These are phyloP conservation scores for Exocentrus adspersus DNA, from an alignment of 2,888 invertebrate species.

Conservation along the genomic window DNA sequence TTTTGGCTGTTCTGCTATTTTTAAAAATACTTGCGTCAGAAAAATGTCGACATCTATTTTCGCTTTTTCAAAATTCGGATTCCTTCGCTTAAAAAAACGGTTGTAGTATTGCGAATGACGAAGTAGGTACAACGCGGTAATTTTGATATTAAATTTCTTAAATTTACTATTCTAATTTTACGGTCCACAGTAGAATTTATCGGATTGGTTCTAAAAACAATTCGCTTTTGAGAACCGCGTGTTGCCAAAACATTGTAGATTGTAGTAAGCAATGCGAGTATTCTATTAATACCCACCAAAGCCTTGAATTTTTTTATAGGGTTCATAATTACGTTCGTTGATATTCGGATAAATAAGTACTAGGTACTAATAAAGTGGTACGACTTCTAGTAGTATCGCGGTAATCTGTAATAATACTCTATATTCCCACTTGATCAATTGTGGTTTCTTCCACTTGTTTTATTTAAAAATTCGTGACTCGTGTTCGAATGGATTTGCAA, in stretches of 20 bases:
- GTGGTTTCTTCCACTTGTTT: too few relatives aligned
- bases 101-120: too few relatives aligned
- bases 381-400: too few relatives aligned
- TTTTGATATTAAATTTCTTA: not conserved
- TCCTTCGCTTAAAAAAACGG: too few relatives aligned
- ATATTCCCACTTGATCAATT: too few relatives aligned
- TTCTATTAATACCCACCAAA: not conserved
- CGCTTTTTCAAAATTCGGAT: too few relatives aligned
- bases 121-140: too few relatives aligned
- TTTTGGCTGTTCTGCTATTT: not conserved
- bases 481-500: too few relatives aligned
- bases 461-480: too few relatives aligned
- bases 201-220: slow-evolving; percentile 5
- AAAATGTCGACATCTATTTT: too few relatives aligned
- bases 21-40: not conserved
- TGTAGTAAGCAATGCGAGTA: not conserved
- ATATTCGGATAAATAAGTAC: not conserved
- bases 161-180: not conserved
- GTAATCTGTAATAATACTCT: too few relatives aligned
- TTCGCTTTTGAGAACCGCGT: not conserved
- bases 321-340: not conserved
- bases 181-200: not conserved
- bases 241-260: slow-evolving; percentile 9
- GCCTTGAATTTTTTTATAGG: slow-evolving; percentile 2
- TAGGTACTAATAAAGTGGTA: too few relatives aligned